Conservation (phyloP, 2,888 invertebrate genomes). For the Tyria jacobaeae region DNA sequence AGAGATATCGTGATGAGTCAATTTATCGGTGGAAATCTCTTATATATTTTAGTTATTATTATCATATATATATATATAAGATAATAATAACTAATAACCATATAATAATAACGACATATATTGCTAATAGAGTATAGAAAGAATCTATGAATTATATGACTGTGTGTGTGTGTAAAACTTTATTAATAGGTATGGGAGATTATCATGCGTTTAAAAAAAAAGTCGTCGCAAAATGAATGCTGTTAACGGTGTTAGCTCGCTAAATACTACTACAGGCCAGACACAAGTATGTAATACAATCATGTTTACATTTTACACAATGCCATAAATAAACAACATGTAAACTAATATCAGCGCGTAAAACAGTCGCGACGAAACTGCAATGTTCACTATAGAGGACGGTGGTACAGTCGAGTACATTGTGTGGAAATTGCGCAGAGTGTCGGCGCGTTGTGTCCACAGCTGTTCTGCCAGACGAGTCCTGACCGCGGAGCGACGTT, state of each 20-base stretch:
- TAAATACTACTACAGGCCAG: constrained; percentile 10
- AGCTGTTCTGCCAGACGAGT: constrained; percentile 71
- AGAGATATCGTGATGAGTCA: too few relatives aligned
- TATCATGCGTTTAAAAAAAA: background rate
- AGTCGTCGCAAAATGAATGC: background rate
- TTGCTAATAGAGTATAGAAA: too few relatives aligned
- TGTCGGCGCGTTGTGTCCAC: constrained; percentile 61
- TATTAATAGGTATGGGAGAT: too few relatives aligned
- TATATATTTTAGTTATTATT: too few relatives aligned
- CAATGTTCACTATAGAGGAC: constrained; percentile 49
- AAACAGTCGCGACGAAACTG: constrained; percentile 44
- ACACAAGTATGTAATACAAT: constrained; percentile 22
- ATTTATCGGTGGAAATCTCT: too few relatives aligned
- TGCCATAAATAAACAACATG: constrained; percentile 37
- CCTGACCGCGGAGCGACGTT: constrained; percentile 65
- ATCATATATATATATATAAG: too few relatives aligned
- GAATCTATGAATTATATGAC: too few relatives aligned
- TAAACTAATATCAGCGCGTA: constrained; percentile 41
- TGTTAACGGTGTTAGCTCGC: background rate
- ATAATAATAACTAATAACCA: too few relatives aligned
- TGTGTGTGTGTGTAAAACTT: too few relatives aligned
- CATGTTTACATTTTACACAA: constrained; percentile 39
- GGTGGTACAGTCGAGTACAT: constrained; percentile 38
- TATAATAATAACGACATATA: too few relatives aligned
- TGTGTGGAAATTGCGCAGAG: constrained; percentile 75